Base-by-base conservation (phyloP, 1,140 invertebrate genomes). In the Macrosteles quadrilineatus region DNA sequence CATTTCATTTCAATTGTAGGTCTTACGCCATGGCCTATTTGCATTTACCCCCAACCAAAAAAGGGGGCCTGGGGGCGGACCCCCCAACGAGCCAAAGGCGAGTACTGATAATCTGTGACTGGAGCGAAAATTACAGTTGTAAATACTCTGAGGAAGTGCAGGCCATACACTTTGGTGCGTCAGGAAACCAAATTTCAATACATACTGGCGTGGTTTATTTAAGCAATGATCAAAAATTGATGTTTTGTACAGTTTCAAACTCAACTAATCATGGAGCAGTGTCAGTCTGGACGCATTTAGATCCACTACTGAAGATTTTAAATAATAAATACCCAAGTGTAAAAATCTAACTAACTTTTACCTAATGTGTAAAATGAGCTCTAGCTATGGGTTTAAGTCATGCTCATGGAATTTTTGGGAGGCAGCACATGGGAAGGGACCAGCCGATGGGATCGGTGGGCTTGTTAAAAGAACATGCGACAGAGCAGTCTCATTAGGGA, bases 391-490 rank as follows among this genome's bases (percentile, higher is more conserved):
- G 17, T 30, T 29, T 23, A 76, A 74, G 73, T 32, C 77, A 70
- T 68, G 72, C 32, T 77, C 77, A 2, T 84, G 80, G 80, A 81
- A 80, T 71, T 83, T 78, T 73, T 75, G 71, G 36, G 80, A 81
- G 76, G 74, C 79, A 40, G 80, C 79, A 4, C 80, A 83, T 77
- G 81, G 81, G 12, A 84, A 83, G 74, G 81, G 81, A 2, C 75
- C 76, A 17, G 77, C 80, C 45, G 79, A 83, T 79, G 81, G 80
- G 32, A 74, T 82, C 67, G 82, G 81, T 11, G 79, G 77, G 36
- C 50, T 64, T 23, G 53, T 83, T 29, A 84, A 83, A 76, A 76
- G 73, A 69, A 77, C 76, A 63, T 77, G 75, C 21, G 78, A 81
- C 71, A 73, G 70, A 62, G 71, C 76, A 55, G 77, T 81, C 4